phyloP scores from a whole-genome alignment of 2,888 invertebrate species.

The Chrysolina americana region DNA sequence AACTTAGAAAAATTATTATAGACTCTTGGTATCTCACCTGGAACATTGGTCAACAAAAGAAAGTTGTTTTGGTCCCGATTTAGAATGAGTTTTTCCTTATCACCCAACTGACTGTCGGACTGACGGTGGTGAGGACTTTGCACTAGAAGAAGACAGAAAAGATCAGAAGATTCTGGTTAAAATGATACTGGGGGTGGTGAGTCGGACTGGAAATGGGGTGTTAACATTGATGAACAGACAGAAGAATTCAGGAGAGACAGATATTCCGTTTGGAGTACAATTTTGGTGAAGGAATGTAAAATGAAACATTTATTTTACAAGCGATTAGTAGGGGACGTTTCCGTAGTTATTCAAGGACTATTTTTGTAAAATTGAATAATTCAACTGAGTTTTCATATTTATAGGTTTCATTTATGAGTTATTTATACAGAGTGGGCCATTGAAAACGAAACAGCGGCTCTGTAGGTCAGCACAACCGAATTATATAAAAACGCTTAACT shows the following conservation, averaged over 20 bases:
- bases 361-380: no score
- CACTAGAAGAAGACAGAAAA: constrained; percentile 18
- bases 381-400: no score
- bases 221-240: background rate
- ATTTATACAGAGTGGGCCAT: no score
- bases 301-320: no score
- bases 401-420: no score
- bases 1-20: constrained; percentile 2
- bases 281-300: background rate
- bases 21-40: constrained; percentile 15
- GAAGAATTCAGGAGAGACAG: background rate
- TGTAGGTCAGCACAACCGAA: no score
- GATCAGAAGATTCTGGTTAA: constrained; percentile 11
- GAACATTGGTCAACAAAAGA: constrained; percentile 19
- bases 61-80: constrained; percentile 19
- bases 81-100: constrained; percentile 16
- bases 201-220: background rate
- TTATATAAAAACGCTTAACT: no score
- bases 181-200: background rate
- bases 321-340: no score
- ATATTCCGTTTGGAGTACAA: background rate
- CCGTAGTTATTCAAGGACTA: no score
- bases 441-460: no score
- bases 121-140: constrained; percentile 14
- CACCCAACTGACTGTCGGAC: constrained; percentile 14